These are phyloP conservation scores for Panorpa germanica DNA, from an alignment of 2,888 invertebrate species.

Conservation along the genomic window DNA sequence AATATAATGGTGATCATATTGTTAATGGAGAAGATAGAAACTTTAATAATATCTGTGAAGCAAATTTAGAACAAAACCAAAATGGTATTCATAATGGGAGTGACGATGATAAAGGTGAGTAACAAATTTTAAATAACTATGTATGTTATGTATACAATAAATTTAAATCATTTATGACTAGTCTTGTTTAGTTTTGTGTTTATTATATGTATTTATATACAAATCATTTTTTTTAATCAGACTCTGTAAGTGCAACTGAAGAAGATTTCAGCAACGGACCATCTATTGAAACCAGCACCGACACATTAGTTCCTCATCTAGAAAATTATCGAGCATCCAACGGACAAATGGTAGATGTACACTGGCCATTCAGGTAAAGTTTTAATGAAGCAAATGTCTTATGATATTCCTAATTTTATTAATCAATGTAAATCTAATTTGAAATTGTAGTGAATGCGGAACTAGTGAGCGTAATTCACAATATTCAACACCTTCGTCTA, in stretches of 20 bases:
- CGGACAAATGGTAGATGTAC: constrained; percentile 2
- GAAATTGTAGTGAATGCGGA: too few relatives aligned
- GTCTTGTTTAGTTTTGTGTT: not conserved
- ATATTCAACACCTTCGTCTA: constrained; percentile 20
- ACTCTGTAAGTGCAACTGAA: constrained; percentile 9
- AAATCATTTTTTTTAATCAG: not conserved
- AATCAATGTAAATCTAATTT: too few relatives aligned
- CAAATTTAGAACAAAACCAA: constrained; percentile 8
- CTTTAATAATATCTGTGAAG: not conserved
- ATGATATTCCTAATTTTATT: not conserved
- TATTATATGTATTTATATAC: not conserved
- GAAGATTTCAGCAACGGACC: constrained; percentile 13
- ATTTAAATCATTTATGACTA: not conserved
- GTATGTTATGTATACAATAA: too few relatives aligned
- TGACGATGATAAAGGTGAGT: constrained; percentile 11
- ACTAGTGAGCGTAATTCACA: constrained; percentile 18
- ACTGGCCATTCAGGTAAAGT: constrained; percentile 9
- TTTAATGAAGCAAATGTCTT: constrained; percentile 17
- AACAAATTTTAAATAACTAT: constrained; percentile 10
- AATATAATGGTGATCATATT: constrained; percentile 5
- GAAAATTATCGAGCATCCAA: not conserved
- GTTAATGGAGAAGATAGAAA: constrained; percentile 6
- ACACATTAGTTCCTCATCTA: constrained; percentile 26
- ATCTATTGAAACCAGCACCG: constrained; percentile 30
- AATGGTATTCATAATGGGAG: too few relatives aligned